These are phyloP conservation scores for Spea bombifrons DNA, from an alignment of 2,113 vertebrate species.

Conservation along the genomic window DNA sequence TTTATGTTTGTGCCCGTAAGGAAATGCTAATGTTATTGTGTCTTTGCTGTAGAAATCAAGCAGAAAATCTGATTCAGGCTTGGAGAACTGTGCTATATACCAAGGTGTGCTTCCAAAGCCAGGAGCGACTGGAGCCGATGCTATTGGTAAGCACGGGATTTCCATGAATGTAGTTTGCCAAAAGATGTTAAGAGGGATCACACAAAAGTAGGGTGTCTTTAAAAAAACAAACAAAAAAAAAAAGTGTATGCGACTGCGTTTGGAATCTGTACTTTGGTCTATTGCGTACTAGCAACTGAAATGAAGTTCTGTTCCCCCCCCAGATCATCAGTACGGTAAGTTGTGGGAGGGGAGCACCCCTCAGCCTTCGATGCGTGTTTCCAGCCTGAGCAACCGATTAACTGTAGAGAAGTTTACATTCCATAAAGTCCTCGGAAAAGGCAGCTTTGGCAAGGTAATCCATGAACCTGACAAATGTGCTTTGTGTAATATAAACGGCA, in stretches of 20 bases:
- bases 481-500: neutral
- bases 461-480: too few relatives aligned
- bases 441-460: slow-evolving; percentile 94
- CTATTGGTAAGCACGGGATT: slow-evolving; percentile 56
- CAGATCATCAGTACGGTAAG: slow-evolving; percentile 72
- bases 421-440: slow-evolving; percentile 95
- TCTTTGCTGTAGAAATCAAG: slow-evolving; percentile 71
- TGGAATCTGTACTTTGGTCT: too few relatives aligned
- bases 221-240: too few relatives aligned
- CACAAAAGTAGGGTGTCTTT: too few relatives aligned
- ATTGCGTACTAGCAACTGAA: too few relatives aligned
- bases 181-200: too few relatives aligned
- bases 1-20: too few relatives aligned
- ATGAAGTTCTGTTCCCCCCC: slow-evolving; percentile 46
- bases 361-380: slow-evolving; percentile 54
- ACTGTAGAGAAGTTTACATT: slow-evolving; percentile 82
- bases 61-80: slow-evolving; percentile 74
- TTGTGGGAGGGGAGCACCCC: slow-evolving; percentile 79
- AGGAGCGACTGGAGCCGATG: slow-evolving; percentile 60
- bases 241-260: too few relatives aligned
- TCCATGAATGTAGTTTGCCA: neutral
- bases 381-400: slow-evolving; percentile 66
- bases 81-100: slow-evolving; percentile 82
- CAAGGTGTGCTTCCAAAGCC: slow-evolving; percentile 76
- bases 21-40: neutral